Evolutionary conservation across 2,797 vertebrate genomes (phyloP), one percentile per base, ranked within the genome.

Genomic region (Anniella stebbinsi): DNA sequence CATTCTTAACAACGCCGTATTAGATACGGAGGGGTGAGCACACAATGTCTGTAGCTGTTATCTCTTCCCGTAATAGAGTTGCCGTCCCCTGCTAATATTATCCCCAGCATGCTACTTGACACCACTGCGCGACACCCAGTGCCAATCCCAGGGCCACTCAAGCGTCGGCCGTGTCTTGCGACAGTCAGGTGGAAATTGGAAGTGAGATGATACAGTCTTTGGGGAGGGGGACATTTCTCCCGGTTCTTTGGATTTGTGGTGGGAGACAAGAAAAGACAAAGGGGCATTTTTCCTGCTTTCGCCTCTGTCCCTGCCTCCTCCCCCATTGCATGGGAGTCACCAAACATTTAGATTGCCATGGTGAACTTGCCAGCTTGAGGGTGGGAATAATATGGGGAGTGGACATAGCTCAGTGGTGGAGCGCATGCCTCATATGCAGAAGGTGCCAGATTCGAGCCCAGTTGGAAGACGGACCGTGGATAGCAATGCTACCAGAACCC

Each of bases 21-120:
- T 76, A 88, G 87, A 45, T 15, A 69, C 45, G n/a, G 76, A 36
- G 41, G 36, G 41, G 3, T 88, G 90, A 85, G 60, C 90, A 76
- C 18, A 51, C 33, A 28, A 54, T 36, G 41, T 81, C 45, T 75
- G 57, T 3, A 73, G 38, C 87, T 81, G 82, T 57, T 81, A 81
- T 86, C 87, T 81, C 84, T 15, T 28, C 69, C 12, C 2, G 33
- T 41, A 81, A 60, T 36, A 69, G 57, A 85, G 51, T 75, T 41
- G 66, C 87, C 5, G 41, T 66, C 90, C 76, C 51, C 54, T 33
- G 82, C 83, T 75, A 73, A 73, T 67, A 25, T n/a, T 73, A 85
- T 36, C 76, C 57, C 30, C 3, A 2, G 87, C 28, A 1, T 10
- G 36, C 11, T 10, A 38, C 66, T 28, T 51, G 89, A 87, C 67